A percentile compares a stretch with the other conserved stretches of the same genome.
Evolutionary conservation across 2,888 invertebrate species (phyloP).

Genomic region (Danaus chrysippus): DNA sequence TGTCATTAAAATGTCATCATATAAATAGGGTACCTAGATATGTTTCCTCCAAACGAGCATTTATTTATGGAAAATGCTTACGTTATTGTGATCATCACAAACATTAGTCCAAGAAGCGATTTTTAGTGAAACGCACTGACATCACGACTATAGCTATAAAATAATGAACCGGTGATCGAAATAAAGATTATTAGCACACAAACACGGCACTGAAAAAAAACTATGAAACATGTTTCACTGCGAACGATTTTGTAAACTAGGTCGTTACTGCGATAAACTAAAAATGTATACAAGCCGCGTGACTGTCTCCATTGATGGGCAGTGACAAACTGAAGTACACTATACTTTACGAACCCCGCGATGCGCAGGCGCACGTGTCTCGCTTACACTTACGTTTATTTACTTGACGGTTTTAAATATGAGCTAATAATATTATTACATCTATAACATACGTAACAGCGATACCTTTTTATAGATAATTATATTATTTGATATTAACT

Average conservation of each 20-base stretch:
- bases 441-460: neutral
- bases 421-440: constrained; percentile 45
- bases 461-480: no score
- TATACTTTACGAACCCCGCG: constrained; percentile 34
- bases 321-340: constrained; percentile 57
- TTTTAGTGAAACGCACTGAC: no score
- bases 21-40: no score
- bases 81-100: no score
- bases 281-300: constrained; percentile 47
- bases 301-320: constrained; percentile 68
- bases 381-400: constrained; percentile 69
- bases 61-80: no score
- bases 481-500: no score
- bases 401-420: constrained; percentile 72
- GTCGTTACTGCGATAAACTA: constrained; percentile 33
- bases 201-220: constrained; percentile 9
- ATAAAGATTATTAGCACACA: constrained; percentile 33
- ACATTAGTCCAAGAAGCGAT: no score
- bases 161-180: no score
- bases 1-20: no score
- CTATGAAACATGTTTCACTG: constrained; percentile 20
- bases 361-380: constrained; percentile 62
- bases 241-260: constrained; percentile 25
- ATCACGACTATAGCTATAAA: no score
- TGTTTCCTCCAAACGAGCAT: no score